phyloP scores from a whole-genome alignment of 2,797 vertebrate species.

The Gallinago stenura region DNA sequence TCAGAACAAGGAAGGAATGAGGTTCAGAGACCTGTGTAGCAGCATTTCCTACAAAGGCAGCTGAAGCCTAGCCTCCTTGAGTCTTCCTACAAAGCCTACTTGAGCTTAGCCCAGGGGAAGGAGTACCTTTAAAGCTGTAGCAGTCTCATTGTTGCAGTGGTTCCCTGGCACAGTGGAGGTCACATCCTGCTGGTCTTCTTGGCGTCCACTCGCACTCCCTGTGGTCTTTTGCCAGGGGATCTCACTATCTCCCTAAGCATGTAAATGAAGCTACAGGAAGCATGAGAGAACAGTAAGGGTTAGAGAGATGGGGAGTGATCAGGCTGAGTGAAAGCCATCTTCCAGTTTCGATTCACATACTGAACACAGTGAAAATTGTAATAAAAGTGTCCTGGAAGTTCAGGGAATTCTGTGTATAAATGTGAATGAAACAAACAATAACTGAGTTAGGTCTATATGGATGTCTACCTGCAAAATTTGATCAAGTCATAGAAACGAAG shows the following conservation, averaged over 20 bases:
- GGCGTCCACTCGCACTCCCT: background rate
- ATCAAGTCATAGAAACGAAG: background rate
- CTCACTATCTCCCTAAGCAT: background rate
- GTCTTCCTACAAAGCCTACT: background rate
- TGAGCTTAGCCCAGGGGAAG: background rate
- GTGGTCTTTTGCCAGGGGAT: background rate
- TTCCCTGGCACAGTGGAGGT: background rate
- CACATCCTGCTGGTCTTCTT: background rate
- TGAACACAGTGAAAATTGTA: background rate
- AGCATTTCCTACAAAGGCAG: background rate
- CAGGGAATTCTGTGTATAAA: background rate
- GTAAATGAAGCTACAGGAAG: background rate
- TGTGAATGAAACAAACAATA: background rate
- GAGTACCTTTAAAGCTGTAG: background rate
- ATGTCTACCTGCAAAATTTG: background rate
- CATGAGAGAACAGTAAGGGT: background rate
- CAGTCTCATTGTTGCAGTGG: fast-evolving
- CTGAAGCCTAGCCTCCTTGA: background rate
- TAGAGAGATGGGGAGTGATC: background rate
- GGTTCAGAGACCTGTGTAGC: background rate
- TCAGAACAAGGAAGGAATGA: background rate
- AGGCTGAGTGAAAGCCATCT: background rate
- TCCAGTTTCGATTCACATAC: background rate
- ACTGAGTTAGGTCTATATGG: background rate
- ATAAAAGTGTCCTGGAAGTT: background rate